Base-by-base conservation (phyloP, 2,113 vertebrate species). In the Neopipo cinnamomea region DNA sequence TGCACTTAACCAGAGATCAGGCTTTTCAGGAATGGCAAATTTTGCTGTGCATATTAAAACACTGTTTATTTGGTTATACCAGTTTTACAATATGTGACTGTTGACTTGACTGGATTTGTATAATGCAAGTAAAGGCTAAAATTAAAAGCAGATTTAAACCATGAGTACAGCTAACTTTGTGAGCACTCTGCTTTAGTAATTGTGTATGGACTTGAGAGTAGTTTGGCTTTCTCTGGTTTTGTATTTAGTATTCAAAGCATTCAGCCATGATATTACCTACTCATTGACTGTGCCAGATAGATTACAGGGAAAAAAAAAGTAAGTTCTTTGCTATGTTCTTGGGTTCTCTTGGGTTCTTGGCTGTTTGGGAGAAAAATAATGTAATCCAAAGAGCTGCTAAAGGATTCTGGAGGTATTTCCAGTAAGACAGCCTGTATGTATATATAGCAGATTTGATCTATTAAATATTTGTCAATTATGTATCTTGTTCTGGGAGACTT, bases 21-120 rank as follows among this genome's bases (percentile, higher is more conserved):
- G 89, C 53, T 95, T 94, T 96, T 85, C 90, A 92, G 85, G 93
- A 86, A 71, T 47, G 11, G 33, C 4, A 3, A 74, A 94, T 86
- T 91, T 88, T 85, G 52, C 59, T 84, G 42, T 55, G 72, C 22
- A 9, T 79, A 25, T 90, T 93, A 94, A 76, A 88, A 88, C 19
- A 42, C 27, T 82, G 20, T 53, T 82, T 76, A 55, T 75, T 94
- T 89, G 61, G 37, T 94, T 93, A 67, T 82, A 58, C 71, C 56
- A 50, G 58, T 91, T 95, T 85, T 81, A 58, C 46, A 63, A 4
- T 76, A 73, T 55, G 16, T 28, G 25, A 42, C 66, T 75, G 31
- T 85, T 3, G 37, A 52, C 52, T 94, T 93, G 37, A 66, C 28
- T 73, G 58, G 30, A 76, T 88, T 91, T 94, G 63, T 79, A 14